Percentiles rank a stretch among this genome's conserved stretches.
Evolutionary conservation across 2,797 vertebrate species (phyloP).

Genomic region (Choloepus didactylus): DNA sequence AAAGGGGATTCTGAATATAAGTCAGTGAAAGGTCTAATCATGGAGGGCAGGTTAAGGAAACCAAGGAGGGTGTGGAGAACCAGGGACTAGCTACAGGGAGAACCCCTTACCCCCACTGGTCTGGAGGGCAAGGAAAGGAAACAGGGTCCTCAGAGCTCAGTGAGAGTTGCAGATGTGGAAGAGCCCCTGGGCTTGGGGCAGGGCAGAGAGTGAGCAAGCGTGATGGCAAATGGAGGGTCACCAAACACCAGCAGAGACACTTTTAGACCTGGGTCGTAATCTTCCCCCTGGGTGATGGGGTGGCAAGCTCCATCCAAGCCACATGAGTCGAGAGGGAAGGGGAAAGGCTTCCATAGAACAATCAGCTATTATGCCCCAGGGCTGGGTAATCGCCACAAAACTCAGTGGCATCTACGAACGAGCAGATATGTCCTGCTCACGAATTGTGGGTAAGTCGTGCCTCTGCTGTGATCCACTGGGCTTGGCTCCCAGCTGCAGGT

Average conservation of each 20-base stretch:
- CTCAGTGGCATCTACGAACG: neutral
- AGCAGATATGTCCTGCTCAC: neutral
- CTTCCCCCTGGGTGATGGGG: neutral
- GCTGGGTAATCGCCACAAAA: neutral
- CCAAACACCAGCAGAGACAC: neutral
- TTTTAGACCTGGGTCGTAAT: neutral
- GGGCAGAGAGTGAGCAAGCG: fast-evolving
- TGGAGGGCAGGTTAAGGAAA: neutral
- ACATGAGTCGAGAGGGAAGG: too few species aligned
- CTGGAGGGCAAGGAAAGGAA: neutral
- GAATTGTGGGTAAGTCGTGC: neutral
- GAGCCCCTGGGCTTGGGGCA: neutral
- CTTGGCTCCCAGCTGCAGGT: neutral
- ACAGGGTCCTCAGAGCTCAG: neutral
- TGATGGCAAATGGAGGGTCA: neutral
- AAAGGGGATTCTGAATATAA: neutral
- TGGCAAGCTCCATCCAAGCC: neutral
- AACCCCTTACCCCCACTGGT: neutral
- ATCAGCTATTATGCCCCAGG: neutral
- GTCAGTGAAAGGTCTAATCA: neutral
- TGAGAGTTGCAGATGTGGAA: neutral
- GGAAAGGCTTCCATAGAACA: too few species aligned
- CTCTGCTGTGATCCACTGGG: neutral
- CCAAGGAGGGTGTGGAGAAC: neutral
- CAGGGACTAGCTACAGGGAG: neutral